Percentiles rank a stretch among this genome's conserved stretches.
These are phyloP conservation scores for Zenarchopterus dispar DNA, from an alignment of 2,797 vertebrate species.

Conservation along the genomic window DNA sequence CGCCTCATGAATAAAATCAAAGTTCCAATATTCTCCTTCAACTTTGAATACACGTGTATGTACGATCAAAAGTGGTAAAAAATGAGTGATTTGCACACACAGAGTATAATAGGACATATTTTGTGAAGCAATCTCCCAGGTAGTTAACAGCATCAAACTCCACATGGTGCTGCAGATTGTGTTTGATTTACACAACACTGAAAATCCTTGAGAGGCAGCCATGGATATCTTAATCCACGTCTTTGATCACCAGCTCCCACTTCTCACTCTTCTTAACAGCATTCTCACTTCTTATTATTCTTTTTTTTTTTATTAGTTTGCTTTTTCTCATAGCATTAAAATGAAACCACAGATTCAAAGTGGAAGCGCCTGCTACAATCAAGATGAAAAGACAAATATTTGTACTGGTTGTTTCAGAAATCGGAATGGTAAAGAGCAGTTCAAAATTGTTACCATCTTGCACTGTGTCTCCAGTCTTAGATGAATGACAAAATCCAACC, in stretches of 20 bases:
- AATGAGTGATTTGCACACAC: constrained; percentile 7
- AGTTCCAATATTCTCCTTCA: not conserved
- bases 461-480: constrained; percentile 16
- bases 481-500: constrained; percentile 34
- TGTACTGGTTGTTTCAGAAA: not conserved
- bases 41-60: constrained; percentile 11
- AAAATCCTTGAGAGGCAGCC: constrained; percentile 52
- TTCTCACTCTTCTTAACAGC: constrained; percentile 17
- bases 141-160: constrained; percentile 51
- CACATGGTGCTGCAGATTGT: constrained; percentile 36
- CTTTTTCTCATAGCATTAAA: constrained; percentile 18
- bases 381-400: not conserved
- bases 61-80: not conserved
- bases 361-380: constrained; percentile 1
- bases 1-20: constrained; percentile 9
- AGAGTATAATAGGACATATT: constrained; percentile 12
- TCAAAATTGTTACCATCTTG: constrained; percentile 35
- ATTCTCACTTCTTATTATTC: constrained; percentile 11
- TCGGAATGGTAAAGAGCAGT: constrained; percentile 11
- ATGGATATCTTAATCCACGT: constrained; percentile 53
- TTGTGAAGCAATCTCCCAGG: constrained; percentile 27
- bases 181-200: constrained; percentile 59
- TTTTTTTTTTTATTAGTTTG: constrained; percentile 14
- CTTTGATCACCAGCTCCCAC: constrained; percentile 55
- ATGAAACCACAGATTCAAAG: not conserved